These are phyloP conservation scores for Chloebia gouldiae DNA, from an alignment of 2,113 vertebrate species.

Conservation along the genomic window DNA sequence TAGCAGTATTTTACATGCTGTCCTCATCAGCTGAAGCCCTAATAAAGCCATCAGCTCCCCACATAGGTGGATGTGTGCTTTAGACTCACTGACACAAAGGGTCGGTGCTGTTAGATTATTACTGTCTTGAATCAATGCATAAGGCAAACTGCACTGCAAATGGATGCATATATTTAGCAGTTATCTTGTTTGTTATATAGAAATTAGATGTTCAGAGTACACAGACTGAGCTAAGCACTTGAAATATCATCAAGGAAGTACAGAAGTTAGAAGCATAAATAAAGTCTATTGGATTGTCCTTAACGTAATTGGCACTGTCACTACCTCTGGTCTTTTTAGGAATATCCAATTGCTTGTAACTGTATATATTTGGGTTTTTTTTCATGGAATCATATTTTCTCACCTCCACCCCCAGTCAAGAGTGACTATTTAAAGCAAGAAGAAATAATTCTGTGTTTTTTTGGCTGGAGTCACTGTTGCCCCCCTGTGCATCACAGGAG, in stretches of 20 bases:
- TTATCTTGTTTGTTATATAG: not conserved
- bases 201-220: not conserved
- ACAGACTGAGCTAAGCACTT: not conserved
- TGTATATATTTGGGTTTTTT: not conserved
- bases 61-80: not conserved
- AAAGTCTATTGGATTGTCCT: not conserved
- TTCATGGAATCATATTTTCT: not conserved
- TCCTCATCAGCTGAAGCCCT: not conserved
- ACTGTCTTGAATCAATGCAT: not conserved
- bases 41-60: not conserved
- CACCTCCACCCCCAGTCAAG: not conserved
- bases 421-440: not conserved
- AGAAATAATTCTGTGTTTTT: not conserved
- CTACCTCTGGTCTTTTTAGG: not conserved
- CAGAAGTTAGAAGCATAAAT: not conserved
- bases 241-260: not conserved
- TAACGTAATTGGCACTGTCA: not conserved
- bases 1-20: not conserved
- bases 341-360: not conserved
- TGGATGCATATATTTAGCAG: not conserved
- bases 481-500: fast-evolving
- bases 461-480: not conserved
- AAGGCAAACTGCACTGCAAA: not conserved
- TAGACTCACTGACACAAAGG: not conserved
- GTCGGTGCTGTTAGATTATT: not conserved